These are phyloP conservation scores for Callorhinus ursinus DNA, from an alignment of 2,113 vertebrate species.

Conservation along the genomic window DNA sequence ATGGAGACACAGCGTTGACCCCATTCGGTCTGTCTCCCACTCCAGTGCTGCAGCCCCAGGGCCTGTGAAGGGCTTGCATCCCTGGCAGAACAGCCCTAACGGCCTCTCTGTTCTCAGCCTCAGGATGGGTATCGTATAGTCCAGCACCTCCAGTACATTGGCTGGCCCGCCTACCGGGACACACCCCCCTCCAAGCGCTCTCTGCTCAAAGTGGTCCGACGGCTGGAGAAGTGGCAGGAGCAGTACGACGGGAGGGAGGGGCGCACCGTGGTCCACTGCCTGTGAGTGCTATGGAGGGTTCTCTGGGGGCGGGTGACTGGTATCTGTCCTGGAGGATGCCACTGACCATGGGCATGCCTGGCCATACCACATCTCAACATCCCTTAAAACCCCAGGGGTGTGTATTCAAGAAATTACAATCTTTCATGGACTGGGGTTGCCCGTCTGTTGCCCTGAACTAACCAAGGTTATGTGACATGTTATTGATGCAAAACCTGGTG, in stretches of 20 bases:
- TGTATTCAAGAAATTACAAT: not conserved
- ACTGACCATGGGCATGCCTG: not conserved
- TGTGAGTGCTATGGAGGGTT: conserved; percentile 87
- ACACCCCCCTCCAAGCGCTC: conserved; percentile 97
- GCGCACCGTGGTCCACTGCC: conserved; percentile 96
- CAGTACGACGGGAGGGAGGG: conserved; percentile 97
- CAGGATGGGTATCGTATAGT: conserved; percentile 98
- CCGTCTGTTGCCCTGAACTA: not conserved
- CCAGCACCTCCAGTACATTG: conserved; percentile 99
- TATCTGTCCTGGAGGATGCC: not conserved
- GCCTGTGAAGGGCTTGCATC: not conserved
- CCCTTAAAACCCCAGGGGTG: not conserved
- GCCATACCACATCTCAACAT: not conserved
- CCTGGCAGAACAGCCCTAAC: not conserved
- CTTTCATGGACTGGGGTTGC: not conserved
- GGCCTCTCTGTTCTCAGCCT: conserved; percentile 87
- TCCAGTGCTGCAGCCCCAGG: fast-evolving
- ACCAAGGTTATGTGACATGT: not conserved
- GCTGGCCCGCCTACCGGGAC: conserved; percentile 98
- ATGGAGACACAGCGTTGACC: not conserved
- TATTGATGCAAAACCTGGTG: not conserved
- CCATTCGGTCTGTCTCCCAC: not conserved
- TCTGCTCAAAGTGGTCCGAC: conserved; percentile 94
- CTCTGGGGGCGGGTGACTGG: fast-evolving
- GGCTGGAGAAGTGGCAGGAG: conserved; percentile 98